phyloP scores from a whole-genome alignment of 92 coral and sea anemone genomes.

The Muricea muricata region DNA sequence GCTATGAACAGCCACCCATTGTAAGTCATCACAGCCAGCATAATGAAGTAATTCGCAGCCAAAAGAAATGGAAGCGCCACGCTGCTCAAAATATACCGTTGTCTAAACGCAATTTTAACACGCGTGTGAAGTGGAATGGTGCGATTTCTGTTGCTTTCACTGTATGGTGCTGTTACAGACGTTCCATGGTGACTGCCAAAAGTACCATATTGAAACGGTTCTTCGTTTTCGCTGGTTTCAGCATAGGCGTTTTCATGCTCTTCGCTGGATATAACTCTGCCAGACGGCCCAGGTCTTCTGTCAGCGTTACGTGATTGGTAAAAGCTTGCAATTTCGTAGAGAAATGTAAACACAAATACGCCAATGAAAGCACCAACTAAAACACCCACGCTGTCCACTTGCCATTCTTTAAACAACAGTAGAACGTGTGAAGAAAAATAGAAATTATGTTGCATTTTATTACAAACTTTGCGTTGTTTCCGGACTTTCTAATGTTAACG shows the following conservation, averaged over 20 bases:
- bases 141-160: neutral
- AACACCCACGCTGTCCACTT: neutral
- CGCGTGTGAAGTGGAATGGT: neutral
- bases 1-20: conserved; percentile 27
- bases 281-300: no score
- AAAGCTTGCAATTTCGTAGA: conserved; percentile 8
- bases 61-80: neutral
- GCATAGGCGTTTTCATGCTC: neutral
- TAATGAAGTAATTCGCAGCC: conserved; percentile 16
- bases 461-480: neutral
- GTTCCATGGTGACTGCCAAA: neutral
- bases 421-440: conserved; percentile 16
- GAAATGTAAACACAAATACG: conserved; percentile 6
- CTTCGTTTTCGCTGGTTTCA: neutral
- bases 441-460: conserved; percentile 23
- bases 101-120: neutral
- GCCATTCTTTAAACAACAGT: conserved; percentile 26
- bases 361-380: conserved; percentile 7
- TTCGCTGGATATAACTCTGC: neutral
- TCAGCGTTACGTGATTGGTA: neutral
- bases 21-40: conserved; percentile 29
- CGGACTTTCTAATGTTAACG: no score
- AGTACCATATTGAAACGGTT: neutral
- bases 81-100: conserved; percentile 1
- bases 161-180: neutral